Evolutionary conservation across 2,113 vertebrate genomes (phyloP).

Genomic region (Pithys albifrons): DNA sequence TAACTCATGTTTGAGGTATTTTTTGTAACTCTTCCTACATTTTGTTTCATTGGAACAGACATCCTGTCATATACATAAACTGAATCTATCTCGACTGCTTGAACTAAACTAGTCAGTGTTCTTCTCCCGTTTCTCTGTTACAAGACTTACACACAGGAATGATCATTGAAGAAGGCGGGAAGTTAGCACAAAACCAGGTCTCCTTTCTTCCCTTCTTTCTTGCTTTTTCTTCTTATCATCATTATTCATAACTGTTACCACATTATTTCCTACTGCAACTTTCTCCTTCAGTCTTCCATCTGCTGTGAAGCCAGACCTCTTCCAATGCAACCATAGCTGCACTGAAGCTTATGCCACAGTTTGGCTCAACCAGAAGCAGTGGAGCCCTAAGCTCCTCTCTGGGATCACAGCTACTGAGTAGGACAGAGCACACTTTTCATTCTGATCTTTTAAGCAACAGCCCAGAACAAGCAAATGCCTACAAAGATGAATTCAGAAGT

Average conservation of each 20-base stretch:
- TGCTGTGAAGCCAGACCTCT: background rate
- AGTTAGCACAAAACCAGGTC: background rate
- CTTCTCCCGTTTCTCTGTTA: background rate
- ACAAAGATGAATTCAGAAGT: background rate
- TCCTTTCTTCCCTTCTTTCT: background rate
- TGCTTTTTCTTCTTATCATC: background rate
- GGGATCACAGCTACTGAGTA: background rate
- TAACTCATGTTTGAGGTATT: background rate
- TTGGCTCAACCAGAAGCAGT: background rate
- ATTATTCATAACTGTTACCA: background rate
- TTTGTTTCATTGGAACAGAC: background rate
- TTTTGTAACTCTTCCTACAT: background rate
- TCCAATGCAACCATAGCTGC: accelerated
- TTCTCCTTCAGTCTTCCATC: background rate
- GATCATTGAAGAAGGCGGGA: background rate
- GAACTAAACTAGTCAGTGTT: background rate
- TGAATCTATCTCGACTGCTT: background rate
- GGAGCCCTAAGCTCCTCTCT: background rate
- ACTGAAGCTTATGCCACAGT: background rate
- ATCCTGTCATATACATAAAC: background rate
- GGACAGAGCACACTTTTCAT: background rate
- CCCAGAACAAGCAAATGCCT: background rate
- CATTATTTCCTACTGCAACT: background rate
- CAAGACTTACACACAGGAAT: background rate
- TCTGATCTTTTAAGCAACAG: background rate